These are phyloP conservation scores for Papio anubis DNA, from an alignment of 2,113 vertebrate species.

Conservation along the genomic window DNA sequence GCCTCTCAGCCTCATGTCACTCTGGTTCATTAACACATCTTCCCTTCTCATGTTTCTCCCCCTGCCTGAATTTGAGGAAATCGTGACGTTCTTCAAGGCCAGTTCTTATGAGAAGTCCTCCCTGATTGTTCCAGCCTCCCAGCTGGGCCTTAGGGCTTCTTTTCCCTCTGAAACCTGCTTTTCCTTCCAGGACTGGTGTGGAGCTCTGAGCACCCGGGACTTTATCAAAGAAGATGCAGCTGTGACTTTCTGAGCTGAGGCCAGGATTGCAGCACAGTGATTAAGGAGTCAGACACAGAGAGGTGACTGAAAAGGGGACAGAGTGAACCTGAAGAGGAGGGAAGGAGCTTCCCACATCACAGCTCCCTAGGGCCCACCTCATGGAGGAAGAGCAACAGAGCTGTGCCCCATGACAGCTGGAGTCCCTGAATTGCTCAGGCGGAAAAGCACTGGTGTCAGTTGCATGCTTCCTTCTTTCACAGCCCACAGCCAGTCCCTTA, in stretches of 20 bases:
- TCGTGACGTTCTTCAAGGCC: neutral
- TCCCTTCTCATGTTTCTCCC: neutral
- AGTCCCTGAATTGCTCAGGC: neutral
- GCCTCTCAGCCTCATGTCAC: neutral
- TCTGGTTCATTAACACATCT: neutral
- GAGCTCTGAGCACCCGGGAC: neutral
- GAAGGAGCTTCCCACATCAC: neutral
- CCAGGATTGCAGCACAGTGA: neutral
- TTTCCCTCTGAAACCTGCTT: neutral
- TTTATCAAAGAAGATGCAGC: neutral
- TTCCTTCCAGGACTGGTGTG: neutral
- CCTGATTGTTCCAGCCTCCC: neutral
- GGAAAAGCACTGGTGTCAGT: rapidly evolving
- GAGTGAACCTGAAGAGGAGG: neutral
- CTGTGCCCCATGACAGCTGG: neutral
- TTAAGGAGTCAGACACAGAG: neutral
- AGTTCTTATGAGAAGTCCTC: neutral
- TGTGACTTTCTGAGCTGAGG: neutral
- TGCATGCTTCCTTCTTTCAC: neutral
- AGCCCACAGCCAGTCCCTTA: neutral
- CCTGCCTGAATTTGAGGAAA: neutral
- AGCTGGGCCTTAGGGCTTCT: neutral
- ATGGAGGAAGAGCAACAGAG: too few species aligned
- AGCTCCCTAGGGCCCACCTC: neutral
- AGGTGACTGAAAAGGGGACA: neutral